Evolutionary conservation across 2,888 invertebrate genomes (phyloP).

Genomic region (Scaptomyza reducta): DNA sequence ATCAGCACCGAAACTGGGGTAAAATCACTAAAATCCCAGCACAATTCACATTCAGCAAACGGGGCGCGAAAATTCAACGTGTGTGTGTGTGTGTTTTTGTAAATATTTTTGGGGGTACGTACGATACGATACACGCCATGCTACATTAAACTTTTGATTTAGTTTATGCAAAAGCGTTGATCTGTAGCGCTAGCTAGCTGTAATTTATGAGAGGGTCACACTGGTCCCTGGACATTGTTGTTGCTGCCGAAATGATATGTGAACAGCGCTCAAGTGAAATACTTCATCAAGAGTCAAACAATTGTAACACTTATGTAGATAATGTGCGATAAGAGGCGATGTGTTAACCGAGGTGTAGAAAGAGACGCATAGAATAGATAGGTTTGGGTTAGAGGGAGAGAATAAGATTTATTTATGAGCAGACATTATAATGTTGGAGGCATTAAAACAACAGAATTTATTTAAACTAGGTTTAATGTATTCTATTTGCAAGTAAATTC

Average conservation of each 20-base stretch:
- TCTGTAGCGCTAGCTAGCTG: conserved; percentile 31
- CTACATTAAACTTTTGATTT: conserved; percentile 78
- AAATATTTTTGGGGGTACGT: conserved; percentile 52
- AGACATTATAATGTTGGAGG: no score
- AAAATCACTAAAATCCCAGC: conserved; percentile 66
- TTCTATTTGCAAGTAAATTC: no score
- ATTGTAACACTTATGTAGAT: conserved; percentile 30
- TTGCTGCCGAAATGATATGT: conserved; percentile 50
- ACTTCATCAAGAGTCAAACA: conserved; percentile 1
- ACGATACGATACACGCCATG: conserved; percentile 51
- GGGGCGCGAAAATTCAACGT: conserved; percentile 10
- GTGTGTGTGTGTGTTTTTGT: conserved; percentile 5
- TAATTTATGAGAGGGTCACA: conserved; percentile 58
- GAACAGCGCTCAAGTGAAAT: conserved; percentile 23
- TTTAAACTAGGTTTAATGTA: neutral
- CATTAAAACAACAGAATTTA: neutral
- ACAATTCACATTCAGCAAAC: conserved; percentile 41
- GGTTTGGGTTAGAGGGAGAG: neutral
- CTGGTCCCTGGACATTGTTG: conserved; percentile 14
- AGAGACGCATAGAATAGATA: neutral
- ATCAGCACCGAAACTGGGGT: conserved; percentile 68
- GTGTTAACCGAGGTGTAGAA: conserved; percentile 11
- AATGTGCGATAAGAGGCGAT: conserved; percentile 12
- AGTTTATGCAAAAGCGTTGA: conserved; percentile 70
- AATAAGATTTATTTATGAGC: neutral